These are phyloP conservation scores for Huso huso DNA, from an alignment of 2,797 vertebrate genomes.

Conservation along the genomic window DNA sequence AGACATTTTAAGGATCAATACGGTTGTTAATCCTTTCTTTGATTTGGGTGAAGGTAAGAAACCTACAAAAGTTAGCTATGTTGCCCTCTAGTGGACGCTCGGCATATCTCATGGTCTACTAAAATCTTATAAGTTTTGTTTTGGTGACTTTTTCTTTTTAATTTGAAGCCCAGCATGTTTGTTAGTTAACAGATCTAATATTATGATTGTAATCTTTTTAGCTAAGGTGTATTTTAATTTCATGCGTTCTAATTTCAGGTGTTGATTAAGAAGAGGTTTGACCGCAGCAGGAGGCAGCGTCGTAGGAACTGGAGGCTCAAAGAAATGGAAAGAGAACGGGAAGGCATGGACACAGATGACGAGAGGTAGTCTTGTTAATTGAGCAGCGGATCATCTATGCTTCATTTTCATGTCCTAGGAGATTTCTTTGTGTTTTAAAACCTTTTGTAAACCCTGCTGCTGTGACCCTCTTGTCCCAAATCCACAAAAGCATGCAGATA, in stretches of 20 bases:
- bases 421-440: no score
- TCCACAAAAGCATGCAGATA: no score
- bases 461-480: no score
- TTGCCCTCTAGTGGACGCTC: constrained; percentile 37
- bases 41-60: neutral
- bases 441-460: no score
- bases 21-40: neutral
- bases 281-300: constrained; percentile 72
- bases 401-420: neutral
- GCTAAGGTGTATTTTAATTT: neutral
- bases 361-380: constrained; percentile 64
- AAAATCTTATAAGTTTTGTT: neutral
- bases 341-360: constrained; percentile 71
- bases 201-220: neutral
- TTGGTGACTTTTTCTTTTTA: no score
- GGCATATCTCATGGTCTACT: constrained; percentile 1
- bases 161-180: no score
- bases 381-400: no score
- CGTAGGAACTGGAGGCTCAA: constrained; percentile 92
- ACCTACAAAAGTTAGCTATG: constrained; percentile 6
- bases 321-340: constrained; percentile 73
- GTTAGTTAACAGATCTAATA: no score
- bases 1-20: neutral
- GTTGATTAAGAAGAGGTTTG: constrained; percentile 91
- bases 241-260: constrained; percentile 52